These are phyloP conservation scores for Tipula confusa DNA, from an alignment of 2,888 invertebrate species.

Conservation along the genomic window DNA sequence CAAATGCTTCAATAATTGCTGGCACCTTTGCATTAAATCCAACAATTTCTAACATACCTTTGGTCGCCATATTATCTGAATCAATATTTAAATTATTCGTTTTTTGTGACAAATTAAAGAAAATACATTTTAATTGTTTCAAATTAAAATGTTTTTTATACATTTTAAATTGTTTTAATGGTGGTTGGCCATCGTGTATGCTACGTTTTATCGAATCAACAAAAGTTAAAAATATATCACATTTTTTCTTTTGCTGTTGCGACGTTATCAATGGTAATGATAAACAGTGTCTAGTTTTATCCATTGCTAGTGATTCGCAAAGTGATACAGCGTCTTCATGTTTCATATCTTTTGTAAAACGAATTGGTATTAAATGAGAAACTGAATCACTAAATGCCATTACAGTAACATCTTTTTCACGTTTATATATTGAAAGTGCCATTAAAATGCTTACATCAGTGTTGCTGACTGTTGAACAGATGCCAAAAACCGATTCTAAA, in stretches of 20 bases:
- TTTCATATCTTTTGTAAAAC: constrained; percentile 39
- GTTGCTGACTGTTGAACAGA: constrained; percentile 39
- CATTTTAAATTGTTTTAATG: neutral
- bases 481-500: constrained; percentile 40
- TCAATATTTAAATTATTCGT: constrained; percentile 35
- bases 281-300: neutral
- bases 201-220: constrained; percentile 45
- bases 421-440: constrained; percentile 44
- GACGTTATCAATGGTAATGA: constrained; percentile 40
- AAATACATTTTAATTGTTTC: constrained; percentile 3
- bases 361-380: constrained; percentile 38
- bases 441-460: constrained; percentile 44
- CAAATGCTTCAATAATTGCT: constrained; percentile 52
- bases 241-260: constrained; percentile 37
- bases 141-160: constrained; percentile 26
- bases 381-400: constrained; percentile 40
- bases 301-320: neutral
- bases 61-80: constrained; percentile 34
- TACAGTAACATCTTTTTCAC: constrained; percentile 40
- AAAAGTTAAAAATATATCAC: constrained; percentile 45
- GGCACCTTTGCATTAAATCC: constrained; percentile 53
- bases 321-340: neutral
- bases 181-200: constrained; percentile 37
- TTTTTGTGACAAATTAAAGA: constrained; percentile 41
- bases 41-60: constrained; percentile 51